Conservation (phyloP, 1,140 invertebrate genomes). For the Penaeus indicus region DNA sequence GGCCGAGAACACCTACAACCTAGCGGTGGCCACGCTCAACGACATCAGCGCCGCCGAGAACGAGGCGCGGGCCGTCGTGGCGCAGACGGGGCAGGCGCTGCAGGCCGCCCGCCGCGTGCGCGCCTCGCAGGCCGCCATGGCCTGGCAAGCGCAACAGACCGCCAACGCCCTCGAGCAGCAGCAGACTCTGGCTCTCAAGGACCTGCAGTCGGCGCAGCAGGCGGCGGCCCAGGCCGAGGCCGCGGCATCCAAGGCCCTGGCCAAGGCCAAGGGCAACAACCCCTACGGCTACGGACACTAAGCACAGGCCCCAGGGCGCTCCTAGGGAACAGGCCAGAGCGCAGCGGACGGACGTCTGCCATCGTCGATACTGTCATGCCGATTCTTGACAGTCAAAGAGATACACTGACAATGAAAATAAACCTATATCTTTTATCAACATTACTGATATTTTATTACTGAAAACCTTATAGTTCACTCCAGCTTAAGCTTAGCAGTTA, state of each 20-base stretch:
- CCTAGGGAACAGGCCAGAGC: not conserved
- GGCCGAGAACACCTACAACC: not conserved
- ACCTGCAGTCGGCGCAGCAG: not conserved
- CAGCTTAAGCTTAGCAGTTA: too few relatives aligned
- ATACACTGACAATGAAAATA: not conserved
- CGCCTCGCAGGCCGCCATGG: conserved; percentile 3
- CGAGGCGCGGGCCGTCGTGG: conserved; percentile 28
- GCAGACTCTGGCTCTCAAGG: not conserved
- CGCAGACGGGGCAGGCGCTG: not conserved
- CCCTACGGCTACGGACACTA: not conserved
- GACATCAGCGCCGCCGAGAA: conserved; percentile 60
- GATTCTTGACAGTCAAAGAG: not conserved
- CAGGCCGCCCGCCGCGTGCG: not conserved
- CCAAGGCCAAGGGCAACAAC: conserved; percentile 17
- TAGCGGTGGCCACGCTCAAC: not conserved
- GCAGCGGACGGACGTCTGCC: not conserved
- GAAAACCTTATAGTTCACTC: too few relatives aligned
- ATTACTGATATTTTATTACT: too few relatives aligned
- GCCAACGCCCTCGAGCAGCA: conserved; percentile 3
- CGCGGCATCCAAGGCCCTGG: not conserved
- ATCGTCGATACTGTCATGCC: not conserved
- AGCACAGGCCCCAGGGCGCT: not conserved
- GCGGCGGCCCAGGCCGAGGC: not conserved
- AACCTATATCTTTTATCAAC: not conserved
- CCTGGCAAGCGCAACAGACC: conserved; percentile 10